phyloP scores from a whole-genome alignment of 2,888 invertebrate genomes.

The Aquatica leii region DNA sequence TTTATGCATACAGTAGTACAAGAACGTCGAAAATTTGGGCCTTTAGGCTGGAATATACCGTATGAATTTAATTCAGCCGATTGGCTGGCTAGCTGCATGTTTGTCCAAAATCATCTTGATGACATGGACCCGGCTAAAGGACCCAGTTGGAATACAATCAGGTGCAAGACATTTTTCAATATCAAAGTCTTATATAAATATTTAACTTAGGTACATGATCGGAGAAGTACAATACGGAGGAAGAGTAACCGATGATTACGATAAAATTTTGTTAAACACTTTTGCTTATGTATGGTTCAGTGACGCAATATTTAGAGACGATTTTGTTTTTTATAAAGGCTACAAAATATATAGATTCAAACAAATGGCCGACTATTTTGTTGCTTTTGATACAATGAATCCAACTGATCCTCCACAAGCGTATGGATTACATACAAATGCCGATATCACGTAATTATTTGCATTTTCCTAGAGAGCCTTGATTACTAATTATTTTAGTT shows the following conservation, averaged over 20 bases:
- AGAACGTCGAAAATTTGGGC: conserved; percentile 85
- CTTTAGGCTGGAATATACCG: conserved; percentile 92
- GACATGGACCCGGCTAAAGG: conserved; percentile 77
- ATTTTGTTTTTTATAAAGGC: conserved; percentile 79
- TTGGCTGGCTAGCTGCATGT: conserved; percentile 86
- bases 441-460: conserved; percentile 79
- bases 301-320: conserved; percentile 75
- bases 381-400: conserved; percentile 78
- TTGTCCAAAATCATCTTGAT: conserved; percentile 87
- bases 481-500: conserved; percentile 56
- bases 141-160: conserved; percentile 79
- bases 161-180: conserved; percentile 57
- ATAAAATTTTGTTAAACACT: conserved; percentile 81
- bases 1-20: conserved; percentile 89
- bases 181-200: too few species aligned
- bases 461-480: background rate
- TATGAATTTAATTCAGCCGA: conserved; percentile 92
- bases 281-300: conserved; percentile 81
- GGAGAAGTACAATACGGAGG: conserved; percentile 93
- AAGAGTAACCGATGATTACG: conserved; percentile 89
- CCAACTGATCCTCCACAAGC: conserved; percentile 84
- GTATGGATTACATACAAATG: conserved; percentile 88
- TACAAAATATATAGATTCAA: conserved; percentile 77
- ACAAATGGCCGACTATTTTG: conserved; percentile 75
- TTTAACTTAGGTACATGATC: conserved; percentile 80